phyloP scores from a whole-genome alignment of 2,888 invertebrate genomes.

The Saturnia japonica region DNA sequence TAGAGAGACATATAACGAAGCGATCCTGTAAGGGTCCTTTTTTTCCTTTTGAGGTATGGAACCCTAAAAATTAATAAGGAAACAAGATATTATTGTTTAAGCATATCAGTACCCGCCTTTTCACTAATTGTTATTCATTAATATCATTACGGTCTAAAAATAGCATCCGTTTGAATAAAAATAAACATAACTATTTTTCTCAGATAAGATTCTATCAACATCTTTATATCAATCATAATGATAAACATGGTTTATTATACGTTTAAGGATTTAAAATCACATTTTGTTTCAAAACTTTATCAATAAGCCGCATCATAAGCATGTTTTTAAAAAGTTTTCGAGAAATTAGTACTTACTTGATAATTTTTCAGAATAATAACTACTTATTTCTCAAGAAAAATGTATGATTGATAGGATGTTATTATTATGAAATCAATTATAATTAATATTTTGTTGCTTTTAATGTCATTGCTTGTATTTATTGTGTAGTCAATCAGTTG shows the following conservation, averaged over 20 bases:
- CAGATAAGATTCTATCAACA: constrained; percentile 4
- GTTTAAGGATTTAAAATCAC: constrained; percentile 9
- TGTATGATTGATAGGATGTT: background rate
- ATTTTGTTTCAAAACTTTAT: background rate
- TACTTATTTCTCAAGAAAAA: background rate
- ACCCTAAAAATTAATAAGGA: too few relatives aligned
- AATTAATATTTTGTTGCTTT: background rate
- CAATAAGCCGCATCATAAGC: background rate
- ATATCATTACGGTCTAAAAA: background rate
- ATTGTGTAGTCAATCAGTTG: background rate
- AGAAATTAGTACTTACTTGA: background rate
- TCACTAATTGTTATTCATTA: background rate
- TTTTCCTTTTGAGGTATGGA: too few relatives aligned
- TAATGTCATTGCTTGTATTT: background rate
- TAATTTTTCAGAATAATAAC: background rate
- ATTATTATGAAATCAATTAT: background rate
- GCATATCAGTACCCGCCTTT: background rate
- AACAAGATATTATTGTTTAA: too few relatives aligned
- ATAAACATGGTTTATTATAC: constrained; percentile 5
- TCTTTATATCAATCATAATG: constrained; percentile 8
- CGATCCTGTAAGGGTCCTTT: too few relatives aligned
- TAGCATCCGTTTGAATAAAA: background rate
- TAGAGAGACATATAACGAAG: too few relatives aligned
- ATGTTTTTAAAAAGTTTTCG: constrained; percentile 5
- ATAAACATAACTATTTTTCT: constrained; percentile 12